Conservation (phyloP, 2,797 vertebrate genomes). For the Semaprochilodus insignis region DNA sequence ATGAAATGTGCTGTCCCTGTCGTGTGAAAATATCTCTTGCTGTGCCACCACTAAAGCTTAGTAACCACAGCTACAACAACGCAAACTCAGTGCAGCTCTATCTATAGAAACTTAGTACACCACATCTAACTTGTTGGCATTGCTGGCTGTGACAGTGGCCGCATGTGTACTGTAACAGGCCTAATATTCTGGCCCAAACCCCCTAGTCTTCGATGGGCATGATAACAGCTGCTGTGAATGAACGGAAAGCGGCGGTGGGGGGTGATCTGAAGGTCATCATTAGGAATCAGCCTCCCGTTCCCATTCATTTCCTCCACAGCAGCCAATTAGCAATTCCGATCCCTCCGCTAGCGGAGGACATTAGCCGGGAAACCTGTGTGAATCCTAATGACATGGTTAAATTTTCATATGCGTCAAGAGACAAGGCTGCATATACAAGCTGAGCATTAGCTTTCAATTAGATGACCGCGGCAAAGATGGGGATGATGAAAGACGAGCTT, state of each 20-base stretch:
- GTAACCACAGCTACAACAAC: conserved; percentile 27
- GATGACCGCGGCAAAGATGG: conserved; percentile 39
- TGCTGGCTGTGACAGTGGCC: neutral
- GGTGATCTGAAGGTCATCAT: conserved; percentile 76
- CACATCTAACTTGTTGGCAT: neutral
- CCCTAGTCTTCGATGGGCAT: conserved; percentile 71
- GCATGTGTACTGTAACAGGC: conserved; percentile 2
- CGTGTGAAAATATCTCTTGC: conserved; percentile 17
- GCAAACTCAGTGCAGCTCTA: conserved; percentile 11
- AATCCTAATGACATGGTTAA: conserved; percentile 81
- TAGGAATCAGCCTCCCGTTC: conserved; percentile 78
- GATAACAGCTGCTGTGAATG: conserved; percentile 72
- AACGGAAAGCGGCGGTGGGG: neutral
- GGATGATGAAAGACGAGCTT: conserved; percentile 4
- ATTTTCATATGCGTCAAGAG: conserved; percentile 75
- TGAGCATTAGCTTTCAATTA: conserved; percentile 74
- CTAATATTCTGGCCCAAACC: conserved; percentile 38
- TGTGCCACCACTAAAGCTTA: conserved; percentile 10
- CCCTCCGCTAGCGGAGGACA: conserved; percentile 56
- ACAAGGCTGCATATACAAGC: conserved; percentile 76
- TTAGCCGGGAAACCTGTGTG: conserved; percentile 73
- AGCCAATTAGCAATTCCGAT: conserved; percentile 79
- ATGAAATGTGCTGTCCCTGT: conserved; percentile 24
- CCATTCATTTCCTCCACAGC: conserved; percentile 72
- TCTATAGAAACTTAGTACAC: neutral